A percentile compares a stretch with the other conserved stretches of the same genome.
phyloP scores from a whole-genome alignment of 2,113 vertebrate genomes.

The Callionymus lyra region DNA sequence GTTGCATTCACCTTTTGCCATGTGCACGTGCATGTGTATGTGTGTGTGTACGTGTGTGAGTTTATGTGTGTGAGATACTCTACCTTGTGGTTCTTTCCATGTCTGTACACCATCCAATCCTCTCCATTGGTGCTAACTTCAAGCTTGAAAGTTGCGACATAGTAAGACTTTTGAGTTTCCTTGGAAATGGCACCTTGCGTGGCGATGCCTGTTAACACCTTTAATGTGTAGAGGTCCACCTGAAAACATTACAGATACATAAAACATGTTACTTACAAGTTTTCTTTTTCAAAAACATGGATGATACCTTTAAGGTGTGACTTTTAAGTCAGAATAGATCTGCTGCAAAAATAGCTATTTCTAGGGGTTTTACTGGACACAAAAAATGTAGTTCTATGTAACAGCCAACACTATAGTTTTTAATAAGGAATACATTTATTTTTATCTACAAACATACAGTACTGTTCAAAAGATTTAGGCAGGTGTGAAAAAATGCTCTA shows the following conservation, averaged over 20 bases:
- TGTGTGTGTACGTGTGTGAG: neutral
- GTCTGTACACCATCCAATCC: slow-evolving; percentile 97
- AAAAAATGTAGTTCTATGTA: too few relatives aligned
- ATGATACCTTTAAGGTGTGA: too few relatives aligned
- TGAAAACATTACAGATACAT: slow-evolving; percentile 32
- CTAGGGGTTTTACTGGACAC: too few relatives aligned
- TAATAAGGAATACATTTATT: too few relatives aligned
- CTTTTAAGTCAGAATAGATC: too few relatives aligned
- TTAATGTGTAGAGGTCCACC: slow-evolving; percentile 93
- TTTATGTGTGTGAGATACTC: slow-evolving; percentile 11
- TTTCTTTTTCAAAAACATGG: too few relatives aligned
- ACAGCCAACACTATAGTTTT: too few relatives aligned
- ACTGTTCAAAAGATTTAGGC: too few relatives aligned
- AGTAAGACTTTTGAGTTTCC: slow-evolving; percentile 86
- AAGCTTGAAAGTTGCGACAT: slow-evolving; percentile 89
- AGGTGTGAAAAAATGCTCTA: too few relatives aligned
- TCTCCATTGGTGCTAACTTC: slow-evolving; percentile 97
- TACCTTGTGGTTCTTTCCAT: slow-evolving; percentile 97
- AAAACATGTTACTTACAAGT: too few relatives aligned
- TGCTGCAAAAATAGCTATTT: too few relatives aligned
- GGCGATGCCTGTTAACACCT: slow-evolving; percentile 86
- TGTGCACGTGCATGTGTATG: slow-evolving; percentile 5
- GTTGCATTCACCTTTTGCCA: slow-evolving; percentile 10
- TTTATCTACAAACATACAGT: too few relatives aligned
- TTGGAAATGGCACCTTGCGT: slow-evolving; percentile 93